These are phyloP conservation scores for Glareola pratincola DNA, from an alignment of 2,113 vertebrate species.

Conservation along the genomic window DNA sequence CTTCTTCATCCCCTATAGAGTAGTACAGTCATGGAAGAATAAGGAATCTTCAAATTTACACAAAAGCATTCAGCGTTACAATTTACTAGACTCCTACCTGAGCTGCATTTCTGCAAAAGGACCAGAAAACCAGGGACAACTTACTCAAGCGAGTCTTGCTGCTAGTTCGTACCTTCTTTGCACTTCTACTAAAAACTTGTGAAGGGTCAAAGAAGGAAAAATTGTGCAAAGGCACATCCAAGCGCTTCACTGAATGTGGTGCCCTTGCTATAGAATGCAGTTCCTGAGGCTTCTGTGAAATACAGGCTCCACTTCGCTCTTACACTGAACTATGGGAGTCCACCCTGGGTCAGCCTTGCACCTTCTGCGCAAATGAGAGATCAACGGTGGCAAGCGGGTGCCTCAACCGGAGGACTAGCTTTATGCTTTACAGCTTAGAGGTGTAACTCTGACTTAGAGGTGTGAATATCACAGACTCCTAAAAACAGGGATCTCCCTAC, in stretches of 20 bases:
- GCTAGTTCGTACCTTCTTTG: not conserved
- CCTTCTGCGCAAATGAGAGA: not conserved
- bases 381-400: not conserved
- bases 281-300: not conserved
- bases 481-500: not conserved
- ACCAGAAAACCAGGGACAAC: not conserved
- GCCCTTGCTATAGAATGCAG: not conserved
- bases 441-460: not conserved
- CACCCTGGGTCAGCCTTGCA: not conserved
- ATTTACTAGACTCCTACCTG: not conserved
- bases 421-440: not conserved
- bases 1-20: not conserved
- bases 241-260: not conserved
- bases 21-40: not conserved
- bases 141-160: not conserved
- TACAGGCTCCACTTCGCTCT: not conserved
- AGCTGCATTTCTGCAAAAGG: not conserved
- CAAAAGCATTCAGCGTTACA: not conserved
- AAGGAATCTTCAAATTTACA: not conserved
- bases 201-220: not conserved
- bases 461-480: not conserved
- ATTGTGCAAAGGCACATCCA: not conserved
- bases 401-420: not conserved
- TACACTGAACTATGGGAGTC: not conserved
- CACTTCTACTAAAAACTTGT: not conserved